These are phyloP conservation scores for Enoplosus armatus DNA, from an alignment of 2,797 vertebrate species.

Conservation along the genomic window DNA sequence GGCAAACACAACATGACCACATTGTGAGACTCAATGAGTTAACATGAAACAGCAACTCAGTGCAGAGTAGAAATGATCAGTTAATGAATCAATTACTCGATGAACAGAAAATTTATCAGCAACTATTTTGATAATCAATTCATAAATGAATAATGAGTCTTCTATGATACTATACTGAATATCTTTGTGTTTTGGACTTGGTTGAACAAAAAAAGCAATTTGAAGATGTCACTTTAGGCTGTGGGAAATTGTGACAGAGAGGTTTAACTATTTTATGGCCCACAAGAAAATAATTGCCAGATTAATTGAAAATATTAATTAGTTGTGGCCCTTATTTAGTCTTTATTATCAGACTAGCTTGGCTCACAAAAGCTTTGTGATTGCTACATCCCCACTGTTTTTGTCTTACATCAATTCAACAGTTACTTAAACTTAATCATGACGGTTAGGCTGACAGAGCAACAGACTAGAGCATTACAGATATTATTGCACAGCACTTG, in stretches of 20 bases:
- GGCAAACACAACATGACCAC: background rate
- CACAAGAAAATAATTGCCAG: background rate
- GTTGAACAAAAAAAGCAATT: background rate
- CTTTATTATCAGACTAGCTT: background rate
- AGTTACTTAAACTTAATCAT: conserved; percentile 6
- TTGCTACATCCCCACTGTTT: background rate
- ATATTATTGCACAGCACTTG: background rate
- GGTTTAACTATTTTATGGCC: background rate
- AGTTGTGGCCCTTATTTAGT: background rate
- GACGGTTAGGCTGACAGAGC: background rate
- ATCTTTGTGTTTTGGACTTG: background rate
- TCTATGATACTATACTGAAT: background rate
- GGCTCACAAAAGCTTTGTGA: background rate
- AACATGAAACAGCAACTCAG: background rate
- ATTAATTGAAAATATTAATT: background rate
- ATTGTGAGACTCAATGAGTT: background rate
- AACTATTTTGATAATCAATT: background rate
- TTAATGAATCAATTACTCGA: background rate
- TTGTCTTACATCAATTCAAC: background rate
- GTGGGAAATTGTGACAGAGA: background rate
- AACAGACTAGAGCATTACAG: background rate
- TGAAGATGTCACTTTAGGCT: background rate
- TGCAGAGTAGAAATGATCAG: background rate
- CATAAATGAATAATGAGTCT: background rate
- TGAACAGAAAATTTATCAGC: background rate